Evolutionary conservation across 2,888 invertebrate genomes (phyloP).

Genomic region (Nasonovia ribisnigri): DNA sequence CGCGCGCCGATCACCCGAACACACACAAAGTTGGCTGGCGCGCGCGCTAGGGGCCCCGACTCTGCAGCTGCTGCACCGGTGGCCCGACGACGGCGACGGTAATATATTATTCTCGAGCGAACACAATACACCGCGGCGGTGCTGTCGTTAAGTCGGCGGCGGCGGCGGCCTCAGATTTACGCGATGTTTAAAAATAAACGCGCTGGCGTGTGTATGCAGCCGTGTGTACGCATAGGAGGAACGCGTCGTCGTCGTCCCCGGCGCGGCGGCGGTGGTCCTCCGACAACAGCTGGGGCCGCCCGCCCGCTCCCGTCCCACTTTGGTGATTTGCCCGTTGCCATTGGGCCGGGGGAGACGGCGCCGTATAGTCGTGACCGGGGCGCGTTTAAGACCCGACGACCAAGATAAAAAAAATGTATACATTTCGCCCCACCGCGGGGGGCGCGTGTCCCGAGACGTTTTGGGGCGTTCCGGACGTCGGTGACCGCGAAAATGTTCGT

Average conservation of each 20-base stretch:
- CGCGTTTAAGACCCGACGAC: background rate
- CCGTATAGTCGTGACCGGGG: background rate
- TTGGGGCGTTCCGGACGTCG: background rate
- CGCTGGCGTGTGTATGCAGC: slow-evolving; percentile 41
- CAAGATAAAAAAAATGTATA: background rate
- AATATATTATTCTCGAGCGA: slow-evolving; percentile 15
- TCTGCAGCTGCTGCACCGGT: slow-evolving; percentile 1
- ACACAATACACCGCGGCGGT: slow-evolving; percentile 9
- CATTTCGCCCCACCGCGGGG: background rate
- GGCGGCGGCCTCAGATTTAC: slow-evolving; percentile 26
- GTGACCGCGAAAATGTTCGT: background rate
- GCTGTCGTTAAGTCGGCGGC: background rate
- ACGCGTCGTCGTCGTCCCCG: slow-evolving; percentile 38
- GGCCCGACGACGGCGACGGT: background rate
- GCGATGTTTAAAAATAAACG: slow-evolving; percentile 64
- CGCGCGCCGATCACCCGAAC: background rate
- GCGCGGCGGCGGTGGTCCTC: background rate
- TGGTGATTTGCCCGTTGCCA: background rate
- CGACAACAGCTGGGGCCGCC: slow-evolving; percentile 34
- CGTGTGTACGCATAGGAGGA: background rate
- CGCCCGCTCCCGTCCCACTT: slow-evolving; percentile 12
- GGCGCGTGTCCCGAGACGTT: no score
- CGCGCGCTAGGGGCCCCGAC: background rate
- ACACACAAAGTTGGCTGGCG: slow-evolving; percentile 17
- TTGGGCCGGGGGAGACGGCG: no score